Evolutionary conservation across 2,113 vertebrate species (phyloP), one percentile per base, ranked within the genome.

Genomic region (Progne subis): DNA sequence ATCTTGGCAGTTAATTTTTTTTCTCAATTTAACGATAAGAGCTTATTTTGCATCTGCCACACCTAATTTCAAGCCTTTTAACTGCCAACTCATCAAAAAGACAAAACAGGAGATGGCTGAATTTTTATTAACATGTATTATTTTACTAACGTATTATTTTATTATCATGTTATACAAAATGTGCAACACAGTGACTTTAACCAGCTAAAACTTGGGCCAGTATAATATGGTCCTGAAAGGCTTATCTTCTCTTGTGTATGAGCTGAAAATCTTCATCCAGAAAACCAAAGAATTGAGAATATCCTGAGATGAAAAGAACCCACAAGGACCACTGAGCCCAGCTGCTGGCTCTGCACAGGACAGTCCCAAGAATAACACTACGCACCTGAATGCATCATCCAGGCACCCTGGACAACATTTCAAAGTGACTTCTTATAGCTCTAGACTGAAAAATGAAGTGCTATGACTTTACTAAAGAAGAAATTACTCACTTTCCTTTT

Each of bases 11-110:
- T 49, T 68, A 53, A 61, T 86, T 86, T 86, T 69, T 25, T 75
- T 82, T 80, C 64, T 88, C 16, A 63, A 50, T 78, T 78, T 70
- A 87, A 81, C 53, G 70, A 55, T 65, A 86, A 91, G 64, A 81
- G 84, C 15, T 75, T 90, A 39, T 21, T 84, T 84, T 82, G 19
- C 39, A 79, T 64, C 47, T 86, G 53, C 55, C 70, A 77, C 55
- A 92, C 43, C 64, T 78, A 53, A 91, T 86, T 91, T 95, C 69
- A 95, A 94, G 50, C 25, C 17, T 77, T 39, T 82, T 88, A 77
- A 70, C 46, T 79, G 56, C 29, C 32, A 90, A 5, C 10, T 85
- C 56, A 50, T 82, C 39, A 75, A 63, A 75, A 82, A 43, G 39
- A 59, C 0, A 0, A 75, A 90, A 79, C 9, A 75, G 28, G 29